Conservation (phyloP, 35 echinoderm and acorn worm genomes). For the Stichopus chloronotus region DNA sequence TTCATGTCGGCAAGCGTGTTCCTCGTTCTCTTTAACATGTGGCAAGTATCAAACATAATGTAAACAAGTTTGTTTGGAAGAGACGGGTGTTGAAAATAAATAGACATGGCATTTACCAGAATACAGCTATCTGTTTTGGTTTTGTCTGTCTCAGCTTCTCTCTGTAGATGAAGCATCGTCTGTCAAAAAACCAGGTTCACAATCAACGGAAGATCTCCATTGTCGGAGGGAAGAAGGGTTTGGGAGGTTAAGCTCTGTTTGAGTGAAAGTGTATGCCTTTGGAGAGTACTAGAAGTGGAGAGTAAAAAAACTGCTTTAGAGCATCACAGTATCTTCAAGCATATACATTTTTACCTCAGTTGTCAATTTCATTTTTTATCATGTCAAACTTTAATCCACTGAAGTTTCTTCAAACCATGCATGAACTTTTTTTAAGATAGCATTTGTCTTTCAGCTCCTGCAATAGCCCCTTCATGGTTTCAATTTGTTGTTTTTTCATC, state of each 20-base stretch:
- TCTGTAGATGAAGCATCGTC: not conserved
- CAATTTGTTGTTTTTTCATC: not conserved
- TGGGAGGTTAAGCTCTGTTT: not conserved
- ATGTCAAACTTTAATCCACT: slow-evolving; percentile 8
- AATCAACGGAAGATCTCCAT: slow-evolving; percentile 9
- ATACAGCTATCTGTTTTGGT: not conserved
- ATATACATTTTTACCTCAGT: not conserved
- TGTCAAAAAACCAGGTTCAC: not conserved
- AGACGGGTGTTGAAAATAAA: not conserved
- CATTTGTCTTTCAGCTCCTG: not conserved
- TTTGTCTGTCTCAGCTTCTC: not conserved
- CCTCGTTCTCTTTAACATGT: no score
- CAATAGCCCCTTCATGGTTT: not conserved
- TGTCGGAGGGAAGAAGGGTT: not conserved
- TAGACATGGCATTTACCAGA: slow-evolving; percentile 12
- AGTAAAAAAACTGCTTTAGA: slow-evolving; percentile 12
- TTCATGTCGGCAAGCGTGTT: not conserved
- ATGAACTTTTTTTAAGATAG: not conserved
- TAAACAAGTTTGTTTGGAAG: not conserved
- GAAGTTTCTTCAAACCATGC: not conserved
- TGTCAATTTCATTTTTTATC: not conserved
- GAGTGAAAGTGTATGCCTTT: slow-evolving; percentile 5
- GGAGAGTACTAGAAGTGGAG: slow-evolving; percentile 26
- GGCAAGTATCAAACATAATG: no score
- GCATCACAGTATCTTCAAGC: not conserved